Conservation (phyloP, 2,888 invertebrate genomes). For the Trichopria drosophilae region DNA sequence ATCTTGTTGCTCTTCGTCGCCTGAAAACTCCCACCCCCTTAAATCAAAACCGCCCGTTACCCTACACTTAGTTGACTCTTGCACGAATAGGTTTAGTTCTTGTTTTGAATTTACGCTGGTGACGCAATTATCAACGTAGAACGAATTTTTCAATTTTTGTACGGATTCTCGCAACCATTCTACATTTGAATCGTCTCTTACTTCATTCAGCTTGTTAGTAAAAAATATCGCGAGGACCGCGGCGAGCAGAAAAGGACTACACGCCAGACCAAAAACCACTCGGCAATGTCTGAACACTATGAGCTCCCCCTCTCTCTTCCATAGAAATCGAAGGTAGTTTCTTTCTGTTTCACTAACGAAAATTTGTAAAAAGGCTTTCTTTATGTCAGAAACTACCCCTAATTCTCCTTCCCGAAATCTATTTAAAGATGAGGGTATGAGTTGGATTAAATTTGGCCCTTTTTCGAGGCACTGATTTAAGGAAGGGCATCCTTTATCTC, state of each 20-base stretch:
- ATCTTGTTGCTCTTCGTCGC: slow-evolving; percentile 1
- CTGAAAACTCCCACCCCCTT: slow-evolving; percentile 30
- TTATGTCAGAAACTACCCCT: slow-evolving; percentile 36
- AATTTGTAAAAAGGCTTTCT: slow-evolving; percentile 34
- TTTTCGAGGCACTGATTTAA: slow-evolving; percentile 37
- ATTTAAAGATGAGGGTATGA: slow-evolving; percentile 31
- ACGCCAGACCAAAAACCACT: slow-evolving; percentile 30
- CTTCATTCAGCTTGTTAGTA: neutral
- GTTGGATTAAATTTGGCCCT: slow-evolving; percentile 36
- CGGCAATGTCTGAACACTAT: slow-evolving; percentile 10
- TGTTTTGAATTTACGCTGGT: slow-evolving; percentile 25
- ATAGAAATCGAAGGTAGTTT: slow-evolving; percentile 36
- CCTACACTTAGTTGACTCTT: slow-evolving; percentile 26
- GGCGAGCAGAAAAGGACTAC: slow-evolving; percentile 38
- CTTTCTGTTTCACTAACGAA: slow-evolving; percentile 27
- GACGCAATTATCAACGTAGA: slow-evolving; percentile 37
- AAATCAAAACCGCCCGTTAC: slow-evolving; percentile 30
- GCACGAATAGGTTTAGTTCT: slow-evolving; percentile 20
- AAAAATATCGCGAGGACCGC: slow-evolving; percentile 39
- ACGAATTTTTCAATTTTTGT: slow-evolving; percentile 20
- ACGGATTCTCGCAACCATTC: slow-evolving; percentile 10
- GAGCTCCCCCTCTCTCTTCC: slow-evolving; percentile 27
- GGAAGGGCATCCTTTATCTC: slow-evolving; percentile 33
- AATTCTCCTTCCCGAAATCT: slow-evolving; percentile 33
- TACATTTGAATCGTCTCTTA: neutral